Evolutionary conservation across 2,113 vertebrate species (phyloP).

Genomic region (Theropithecus gelada): DNA sequence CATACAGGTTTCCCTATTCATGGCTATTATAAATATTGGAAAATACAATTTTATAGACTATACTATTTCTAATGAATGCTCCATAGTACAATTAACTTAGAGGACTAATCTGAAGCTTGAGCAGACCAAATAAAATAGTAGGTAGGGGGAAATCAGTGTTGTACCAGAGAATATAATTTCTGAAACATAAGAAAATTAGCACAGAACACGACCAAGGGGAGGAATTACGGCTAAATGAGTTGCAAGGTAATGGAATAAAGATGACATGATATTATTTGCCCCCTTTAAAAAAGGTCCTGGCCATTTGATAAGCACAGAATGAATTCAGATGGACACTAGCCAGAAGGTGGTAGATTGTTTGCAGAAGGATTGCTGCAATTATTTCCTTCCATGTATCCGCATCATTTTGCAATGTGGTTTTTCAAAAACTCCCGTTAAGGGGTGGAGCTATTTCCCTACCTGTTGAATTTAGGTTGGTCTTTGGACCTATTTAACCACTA

Average conservation of each 20-base stretch:
- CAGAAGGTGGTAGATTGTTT: not conserved
- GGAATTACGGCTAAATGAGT: not conserved
- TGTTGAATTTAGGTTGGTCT: not conserved
- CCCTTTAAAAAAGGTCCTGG: not conserved
- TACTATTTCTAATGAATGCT: constrained; percentile 28
- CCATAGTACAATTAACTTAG: constrained; percentile 27
- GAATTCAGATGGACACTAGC: not conserved
- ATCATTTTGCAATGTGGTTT: not conserved
- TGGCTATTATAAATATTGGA: constrained; percentile 11
- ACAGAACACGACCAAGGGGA: not conserved
- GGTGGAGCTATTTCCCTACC: not conserved
- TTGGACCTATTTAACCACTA: not conserved
- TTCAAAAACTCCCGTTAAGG: not conserved
- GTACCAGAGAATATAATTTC: not conserved
- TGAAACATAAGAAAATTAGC: constrained; percentile 25
- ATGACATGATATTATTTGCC: fast-evolving
- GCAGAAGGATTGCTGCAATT: not conserved
- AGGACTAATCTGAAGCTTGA: not conserved
- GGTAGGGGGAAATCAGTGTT: not conserved
- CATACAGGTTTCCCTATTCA: not conserved
- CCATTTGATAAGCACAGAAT: not conserved
- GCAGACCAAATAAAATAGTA: constrained; percentile 1
- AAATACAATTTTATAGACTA: not conserved
- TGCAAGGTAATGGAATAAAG: not conserved
- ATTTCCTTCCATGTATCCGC: not conserved